Percentiles rank a stretch among this genome's conserved stretches.
Conservation (phyloP, 2,797 vertebrate genomes). For the Threskiornis aethiopicus region DNA sequence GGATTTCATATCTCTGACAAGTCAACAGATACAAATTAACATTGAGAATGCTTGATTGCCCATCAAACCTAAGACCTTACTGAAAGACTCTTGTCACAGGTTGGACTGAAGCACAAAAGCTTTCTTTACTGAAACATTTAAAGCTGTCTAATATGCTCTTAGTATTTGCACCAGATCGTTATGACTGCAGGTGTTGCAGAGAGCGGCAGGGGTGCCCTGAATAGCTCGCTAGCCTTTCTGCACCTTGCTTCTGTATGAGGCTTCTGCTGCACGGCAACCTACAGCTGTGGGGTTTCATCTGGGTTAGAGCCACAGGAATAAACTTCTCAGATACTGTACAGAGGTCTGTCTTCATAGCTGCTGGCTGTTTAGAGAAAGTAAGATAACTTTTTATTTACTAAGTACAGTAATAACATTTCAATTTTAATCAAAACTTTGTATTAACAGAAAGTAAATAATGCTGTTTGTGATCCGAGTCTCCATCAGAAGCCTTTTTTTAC, state of each 20-base stretch:
- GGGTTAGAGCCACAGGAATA: neutral
- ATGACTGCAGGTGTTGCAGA: neutral
- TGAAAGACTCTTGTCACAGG: neutral
- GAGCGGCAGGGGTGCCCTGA: neutral
- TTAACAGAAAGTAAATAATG: neutral
- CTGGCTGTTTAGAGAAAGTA: neutral
- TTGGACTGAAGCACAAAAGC: neutral
- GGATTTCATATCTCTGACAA: neutral
- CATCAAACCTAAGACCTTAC: neutral
- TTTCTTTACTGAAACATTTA: neutral
- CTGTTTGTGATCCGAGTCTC: neutral
- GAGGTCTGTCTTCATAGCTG: neutral
- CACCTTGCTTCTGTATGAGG: neutral
- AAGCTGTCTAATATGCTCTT: neutral
- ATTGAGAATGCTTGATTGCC: neutral
- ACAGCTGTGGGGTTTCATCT: neutral
- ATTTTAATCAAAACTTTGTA: neutral
- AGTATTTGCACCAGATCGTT: neutral
- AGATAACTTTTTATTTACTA: neutral
- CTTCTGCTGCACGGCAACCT: neutral
- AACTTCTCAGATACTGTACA: neutral
- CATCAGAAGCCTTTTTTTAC: neutral
- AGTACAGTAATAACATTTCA: neutral
- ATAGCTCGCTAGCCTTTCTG: neutral
- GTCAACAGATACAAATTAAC: neutral